phyloP scores from a whole-genome alignment of 2,888 invertebrate genomes.

The Adelognathus sp. region DNA sequence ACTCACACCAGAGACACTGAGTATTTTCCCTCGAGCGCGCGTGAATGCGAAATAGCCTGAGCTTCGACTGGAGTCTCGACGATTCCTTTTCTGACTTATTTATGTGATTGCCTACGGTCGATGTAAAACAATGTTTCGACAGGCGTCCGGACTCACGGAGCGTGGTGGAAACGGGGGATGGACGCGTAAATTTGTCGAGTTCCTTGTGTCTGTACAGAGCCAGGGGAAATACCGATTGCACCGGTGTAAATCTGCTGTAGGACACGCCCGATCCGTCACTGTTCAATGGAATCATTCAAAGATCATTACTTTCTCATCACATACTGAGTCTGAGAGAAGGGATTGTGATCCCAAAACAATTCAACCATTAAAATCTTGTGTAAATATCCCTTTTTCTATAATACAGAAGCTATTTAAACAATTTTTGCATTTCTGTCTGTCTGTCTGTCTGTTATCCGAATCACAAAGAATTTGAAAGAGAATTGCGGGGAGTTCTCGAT shows the following conservation, averaged over 20 bases:
- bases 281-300: no score
- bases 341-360: no score
- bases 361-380: no score
- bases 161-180: constrained; percentile 49
- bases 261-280: no score
- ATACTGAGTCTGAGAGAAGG: no score
- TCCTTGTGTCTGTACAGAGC: constrained; percentile 20
- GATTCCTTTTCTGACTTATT: constrained; percentile 75
- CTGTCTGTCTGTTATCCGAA: no score
- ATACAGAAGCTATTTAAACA: no score
- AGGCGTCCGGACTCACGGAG: constrained; percentile 26
- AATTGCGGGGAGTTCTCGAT: no score
- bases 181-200: constrained; percentile 59
- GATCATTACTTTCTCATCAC: no score
- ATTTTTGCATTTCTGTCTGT: no score
- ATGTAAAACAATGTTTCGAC: constrained; percentile 73
- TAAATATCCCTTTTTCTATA: no score
- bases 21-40: constrained; percentile 76
- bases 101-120: constrained; percentile 75
- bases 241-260: neutral
- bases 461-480: no score
- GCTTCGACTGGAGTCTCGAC: constrained; percentile 51
- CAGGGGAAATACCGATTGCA: constrained; percentile 31
- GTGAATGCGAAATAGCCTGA: constrained; percentile 77
- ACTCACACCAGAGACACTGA: constrained; percentile 16